Evolutionary conservation across 2,797 vertebrate species (phyloP), one percentile per base, ranked within the genome.

Genomic region (Mico argentatus): DNA sequence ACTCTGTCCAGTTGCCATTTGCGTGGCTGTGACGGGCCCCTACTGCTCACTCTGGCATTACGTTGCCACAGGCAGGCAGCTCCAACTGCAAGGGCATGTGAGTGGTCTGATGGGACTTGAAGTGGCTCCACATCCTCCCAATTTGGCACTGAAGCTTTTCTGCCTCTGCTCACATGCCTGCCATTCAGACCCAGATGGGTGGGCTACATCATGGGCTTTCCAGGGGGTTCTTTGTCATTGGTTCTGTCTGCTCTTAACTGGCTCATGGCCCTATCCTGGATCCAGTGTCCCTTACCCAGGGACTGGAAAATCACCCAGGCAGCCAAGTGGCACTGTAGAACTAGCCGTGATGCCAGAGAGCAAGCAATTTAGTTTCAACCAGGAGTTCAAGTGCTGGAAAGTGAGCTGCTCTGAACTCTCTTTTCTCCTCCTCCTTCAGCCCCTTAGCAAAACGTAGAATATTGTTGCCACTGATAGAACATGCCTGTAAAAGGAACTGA

Each of bases 301-400:
- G 91, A 73, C 83, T 70, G 26, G 90, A 91, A 88, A 92, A 24
- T 57, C 59, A 88, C 13, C 30, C 52, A 15, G 26, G 80, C 83
- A 27, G 39, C 73, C 75, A 59, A n/a, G 33, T 48, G 55, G 44
- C 83, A 15, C 41, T 50, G 4, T 70, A 50, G 88, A 90, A 70
- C 48, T 30, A 92, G 48, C 73, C 1, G 0, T 22, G 39, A 76
- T 70, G 48, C 36, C 93, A 67, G 11, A 14, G 20, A 30, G 41
- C 90, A 55, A 57, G 52, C 36, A 82, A 88, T 94, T 96, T 86
- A 33, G 33, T 61, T 92, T 82, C 46, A 94, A 36, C 46, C 33
- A 12, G 24, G 39, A 91, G 39, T 82, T 87, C 67, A 24, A 48
- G 33, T 72, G 36, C 44, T 83, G 48, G 59, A 67, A 88, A 85